A percentile compares a stretch with the other conserved stretches of the same genome.
Conservation (phyloP, 92 coral and sea anemone species). For the Muricea muricata region DNA sequence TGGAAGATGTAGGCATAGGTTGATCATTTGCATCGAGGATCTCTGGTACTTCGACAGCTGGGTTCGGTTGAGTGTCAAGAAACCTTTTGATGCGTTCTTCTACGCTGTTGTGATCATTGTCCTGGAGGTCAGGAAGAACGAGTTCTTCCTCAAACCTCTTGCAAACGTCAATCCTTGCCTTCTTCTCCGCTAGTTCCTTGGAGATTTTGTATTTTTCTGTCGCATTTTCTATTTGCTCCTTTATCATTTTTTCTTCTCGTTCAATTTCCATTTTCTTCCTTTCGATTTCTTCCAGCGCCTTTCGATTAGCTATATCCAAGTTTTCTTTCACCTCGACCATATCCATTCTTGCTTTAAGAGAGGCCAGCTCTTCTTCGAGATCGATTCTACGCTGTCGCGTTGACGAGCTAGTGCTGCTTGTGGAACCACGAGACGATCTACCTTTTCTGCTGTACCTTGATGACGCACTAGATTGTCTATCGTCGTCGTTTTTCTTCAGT, state of each 20-base stretch:
- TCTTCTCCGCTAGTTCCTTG: slow-evolving; percentile 46
- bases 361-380: slow-evolving; percentile 51
- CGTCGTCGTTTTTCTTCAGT: slow-evolving; percentile 7
- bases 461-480: neutral
- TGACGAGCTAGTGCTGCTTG: slow-evolving; percentile 1
- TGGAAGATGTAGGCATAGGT: neutral
- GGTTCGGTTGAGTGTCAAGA: neutral
- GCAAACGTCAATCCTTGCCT: slow-evolving; percentile 27
- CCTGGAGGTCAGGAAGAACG: neutral
- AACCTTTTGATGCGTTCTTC: neutral
- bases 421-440: neutral
- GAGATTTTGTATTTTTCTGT: slow-evolving; percentile 26
- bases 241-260: slow-evolving; percentile 44
- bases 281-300: slow-evolving; percentile 36
- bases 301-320: slow-evolving; percentile 20
- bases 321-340: slow-evolving; percentile 44
- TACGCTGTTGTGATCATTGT: neutral
- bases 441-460: neutral
- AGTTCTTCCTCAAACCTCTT: neutral
- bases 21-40: neutral
- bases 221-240: slow-evolving; percentile 21
- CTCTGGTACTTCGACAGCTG: neutral
- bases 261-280: slow-evolving; percentile 27
- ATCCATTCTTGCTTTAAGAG: slow-evolving; percentile 46
- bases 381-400: slow-evolving; percentile 28